Evolutionary conservation across 1,140 invertebrate species (phyloP), one percentile per base, ranked within the genome.

Genomic region (Plodia interpunctella): DNA sequence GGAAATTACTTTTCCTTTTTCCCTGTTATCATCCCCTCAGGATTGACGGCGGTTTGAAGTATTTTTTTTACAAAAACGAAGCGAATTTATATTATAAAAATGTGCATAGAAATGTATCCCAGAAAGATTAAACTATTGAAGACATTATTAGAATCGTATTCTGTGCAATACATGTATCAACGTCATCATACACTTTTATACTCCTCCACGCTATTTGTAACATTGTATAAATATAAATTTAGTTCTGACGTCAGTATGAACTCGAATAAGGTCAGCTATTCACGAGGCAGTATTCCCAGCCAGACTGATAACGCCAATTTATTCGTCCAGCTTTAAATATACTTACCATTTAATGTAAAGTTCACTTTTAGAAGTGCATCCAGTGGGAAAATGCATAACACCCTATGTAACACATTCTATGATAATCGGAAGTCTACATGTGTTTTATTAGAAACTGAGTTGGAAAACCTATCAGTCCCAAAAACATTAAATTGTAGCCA

Each of bases 261-360:
- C 38, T 15, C 38, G 38, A 44, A 44, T 44, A 44, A 44, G 38
- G 38, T 44, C 38, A 44, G 38, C 38, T 44, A 44, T 44, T 44
- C 38, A 44, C 38, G 38, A 44, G 5, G 0, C 15, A 4, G 13
- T 44, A 44, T 44, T 44, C 6, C 38, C 10, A 11, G 35, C 5
- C 11, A 44, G 38, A 44, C 38, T 1, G 38, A 44, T 35, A 35
- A 2, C 32, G 1, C 32, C n/a, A n/a, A n/a, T 35, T 9, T 35
- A 35, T 35, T 35, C 32, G 32, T 3, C 10, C 32, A 5, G 9
- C 32, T 1, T 35, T 2, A 35, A 35, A 35, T 35, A 35, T 35
- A 35, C n/a, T n/a, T n/a, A n/a, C 32, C 13, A 13, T 35, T 35
- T 35, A 11, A 35, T 9, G 32, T 35, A 9, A 9, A 35, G 32